Evolutionary conservation across 2,888 invertebrate genomes (phyloP).

Genomic region (Patella caerulea): DNA sequence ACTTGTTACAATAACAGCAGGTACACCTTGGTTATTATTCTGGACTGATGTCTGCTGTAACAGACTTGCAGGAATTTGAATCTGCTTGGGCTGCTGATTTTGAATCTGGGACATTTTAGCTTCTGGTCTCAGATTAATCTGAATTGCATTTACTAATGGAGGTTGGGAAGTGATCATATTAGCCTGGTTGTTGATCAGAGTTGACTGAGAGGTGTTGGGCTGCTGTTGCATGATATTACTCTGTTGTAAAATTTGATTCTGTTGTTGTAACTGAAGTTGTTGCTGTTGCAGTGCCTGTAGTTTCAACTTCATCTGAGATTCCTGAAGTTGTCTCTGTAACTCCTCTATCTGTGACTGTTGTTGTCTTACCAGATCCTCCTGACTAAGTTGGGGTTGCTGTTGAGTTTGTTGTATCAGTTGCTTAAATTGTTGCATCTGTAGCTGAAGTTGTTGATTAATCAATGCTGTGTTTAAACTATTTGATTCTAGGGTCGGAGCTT

Average conservation of each 20-base stretch:
- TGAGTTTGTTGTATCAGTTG: constrained; percentile 37
- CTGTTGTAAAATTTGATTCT: constrained; percentile 44
- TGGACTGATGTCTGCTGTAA: constrained; percentile 31
- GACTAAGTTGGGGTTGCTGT: constrained; percentile 43
- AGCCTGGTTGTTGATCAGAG: constrained; percentile 23
- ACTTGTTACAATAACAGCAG: constrained; percentile 7
- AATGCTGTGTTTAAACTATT: neutral
- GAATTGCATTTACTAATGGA: constrained; percentile 36
- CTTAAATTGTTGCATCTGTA: constrained; percentile 25
- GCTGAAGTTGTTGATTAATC: constrained; percentile 16
- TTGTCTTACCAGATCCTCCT: constrained; percentile 73
- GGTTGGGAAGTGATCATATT: constrained; percentile 16
- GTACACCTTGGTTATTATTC: constrained; percentile 18
- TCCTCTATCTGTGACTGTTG: constrained; percentile 91
- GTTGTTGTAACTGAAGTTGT: constrained; percentile 44
- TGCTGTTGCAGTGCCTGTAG: constrained; percentile 50
- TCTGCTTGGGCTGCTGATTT: constrained; percentile 38
- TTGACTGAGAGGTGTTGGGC: constrained; percentile 24
- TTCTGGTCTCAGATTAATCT: constrained; percentile 34
- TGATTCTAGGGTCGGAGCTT: constrained; percentile 33
- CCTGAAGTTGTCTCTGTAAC: constrained; percentile 78
- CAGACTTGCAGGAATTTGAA: constrained; percentile 52
- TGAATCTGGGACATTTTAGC: constrained; percentile 19
- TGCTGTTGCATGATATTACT: constrained; percentile 44
- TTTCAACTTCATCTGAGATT: constrained; percentile 58